Evolutionary conservation across 2,888 invertebrate genomes (phyloP).

Genomic region (Acronicta leporina): DNA sequence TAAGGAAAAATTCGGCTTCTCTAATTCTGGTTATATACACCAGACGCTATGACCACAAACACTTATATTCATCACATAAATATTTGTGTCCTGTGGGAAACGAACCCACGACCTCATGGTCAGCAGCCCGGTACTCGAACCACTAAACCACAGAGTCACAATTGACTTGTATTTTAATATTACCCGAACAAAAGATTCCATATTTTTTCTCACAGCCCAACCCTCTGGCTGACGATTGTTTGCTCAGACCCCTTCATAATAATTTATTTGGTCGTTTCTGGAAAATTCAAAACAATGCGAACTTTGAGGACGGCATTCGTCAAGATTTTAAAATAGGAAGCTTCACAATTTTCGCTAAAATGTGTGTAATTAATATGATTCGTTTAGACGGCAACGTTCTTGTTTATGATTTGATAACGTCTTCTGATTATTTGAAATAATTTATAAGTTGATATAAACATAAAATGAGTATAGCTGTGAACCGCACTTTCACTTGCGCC

Average conservation of each 20-base stretch:
- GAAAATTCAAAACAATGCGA: constrained; percentile 58
- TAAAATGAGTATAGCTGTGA: too few relatives aligned
- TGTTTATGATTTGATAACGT: neutral
- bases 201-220: constrained; percentile 50
- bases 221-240: constrained; percentile 62
- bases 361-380: constrained; percentile 32
- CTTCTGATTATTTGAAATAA: too few relatives aligned
- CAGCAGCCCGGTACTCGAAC: too few relatives aligned
- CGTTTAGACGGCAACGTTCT: constrained; percentile 11
- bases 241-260: constrained; percentile 64
- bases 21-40: too few relatives aligned
- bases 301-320: constrained; percentile 52
- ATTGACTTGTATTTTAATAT: constrained; percentile 51
- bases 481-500: too few relatives aligned
- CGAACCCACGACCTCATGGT: too few relatives aligned
- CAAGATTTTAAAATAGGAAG: constrained; percentile 57
- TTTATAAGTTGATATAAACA: too few relatives aligned
- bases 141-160: too few relatives aligned
- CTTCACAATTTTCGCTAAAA: constrained; percentile 50
- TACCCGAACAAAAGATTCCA: constrained; percentile 37
- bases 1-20: too few relatives aligned
- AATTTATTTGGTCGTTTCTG: constrained; percentile 64
- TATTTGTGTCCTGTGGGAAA: too few relatives aligned
- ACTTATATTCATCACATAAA: too few relatives aligned
- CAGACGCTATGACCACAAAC: too few relatives aligned